Base-by-base conservation (phyloP, 2,888 invertebrate species). In the Apodemia hepburni region DNA sequence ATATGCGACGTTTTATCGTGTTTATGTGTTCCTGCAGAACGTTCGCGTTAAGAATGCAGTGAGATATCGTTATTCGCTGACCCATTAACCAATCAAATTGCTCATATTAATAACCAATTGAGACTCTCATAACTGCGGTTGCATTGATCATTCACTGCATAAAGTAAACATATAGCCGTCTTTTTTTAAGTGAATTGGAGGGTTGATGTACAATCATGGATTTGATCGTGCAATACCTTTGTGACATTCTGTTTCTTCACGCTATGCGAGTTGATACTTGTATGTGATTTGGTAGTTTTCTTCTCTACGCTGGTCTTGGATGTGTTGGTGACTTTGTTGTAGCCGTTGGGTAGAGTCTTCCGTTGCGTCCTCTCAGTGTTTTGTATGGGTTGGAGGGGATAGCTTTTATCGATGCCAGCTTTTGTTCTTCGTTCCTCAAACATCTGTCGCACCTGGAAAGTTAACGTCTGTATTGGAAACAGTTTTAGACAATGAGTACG, bases 361-460 rank as follows among this genome's bases (percentile, higher is more conserved):
- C 85, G 75, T 0, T 73, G 72, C 2, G 75, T 68, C 47, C 84
- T 75, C 42, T 87, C 85, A 73, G 87, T 87, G 73, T 93, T 93
- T 71, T 92, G 92, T 63, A 97, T 92, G 0, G 97, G 97, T 75
- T 96, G 95, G 1, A 97, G 87, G 0, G 96, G 97, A 82, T 96
- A 95, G 77, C 96, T 96, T 73, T 95, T 95, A 84, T 97, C 97
- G 69, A 96, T 95, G 45, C 96, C 96, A 3, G 94, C 94, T 71
- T 95, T 95, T 22, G 91, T 89, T 49, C 96, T 93, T 33, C 96
- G 93, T 79, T 97, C 97, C 76, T 97, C 96, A 76, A 97, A 97
- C 95, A 97, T 95, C 87, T 97, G 97, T 15, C 97, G 94, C 35
- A 97, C 96, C 94, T 95, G 76, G 5, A 66, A 60, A 15, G 45